Conservation (phyloP, 2,888 invertebrate genomes). For the Ophioninae sp. region DNA sequence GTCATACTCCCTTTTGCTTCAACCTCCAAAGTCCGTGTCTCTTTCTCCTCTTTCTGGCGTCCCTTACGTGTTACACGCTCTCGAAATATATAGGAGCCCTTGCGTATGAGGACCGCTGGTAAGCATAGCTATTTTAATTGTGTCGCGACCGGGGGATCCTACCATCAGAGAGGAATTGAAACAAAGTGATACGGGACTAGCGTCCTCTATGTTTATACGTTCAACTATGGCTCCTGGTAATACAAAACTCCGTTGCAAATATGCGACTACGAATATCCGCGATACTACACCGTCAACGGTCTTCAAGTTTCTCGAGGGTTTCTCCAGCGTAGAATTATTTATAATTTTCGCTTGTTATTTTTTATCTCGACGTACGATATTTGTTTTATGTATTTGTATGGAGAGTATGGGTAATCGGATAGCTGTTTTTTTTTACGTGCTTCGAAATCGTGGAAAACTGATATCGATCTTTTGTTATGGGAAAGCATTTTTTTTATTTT, state of each 20-base stretch:
- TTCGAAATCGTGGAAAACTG: too few relatives aligned
- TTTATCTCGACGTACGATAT: too few relatives aligned
- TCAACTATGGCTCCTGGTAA: not conserved
- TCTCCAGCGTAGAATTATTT: not conserved
- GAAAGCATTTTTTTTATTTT: too few relatives aligned
- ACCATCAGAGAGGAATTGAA: slow-evolving; percentile 60
- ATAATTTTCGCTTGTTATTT: not conserved
- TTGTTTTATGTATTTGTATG: too few relatives aligned
- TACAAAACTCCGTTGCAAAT: slow-evolving; percentile 26
- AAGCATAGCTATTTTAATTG: slow-evolving; percentile 81
- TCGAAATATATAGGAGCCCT: slow-evolving; percentile 17
- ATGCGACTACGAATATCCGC: slow-evolving; percentile 31
- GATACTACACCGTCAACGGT: not conserved
- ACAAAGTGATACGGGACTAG: slow-evolving; percentile 28
- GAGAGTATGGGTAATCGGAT: too few relatives aligned
- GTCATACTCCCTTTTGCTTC: slow-evolving; percentile 48
- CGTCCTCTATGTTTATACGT: not conserved
- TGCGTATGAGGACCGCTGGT: slow-evolving; percentile 66
- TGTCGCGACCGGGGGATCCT: slow-evolving; percentile 71
- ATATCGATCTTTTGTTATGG: too few relatives aligned
- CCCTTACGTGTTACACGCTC: slow-evolving; percentile 25
- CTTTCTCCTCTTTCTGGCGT: slow-evolving; percentile 24
- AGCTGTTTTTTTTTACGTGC: too few relatives aligned
- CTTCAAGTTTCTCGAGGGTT: not conserved
- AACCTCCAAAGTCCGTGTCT: slow-evolving; percentile 33